These are phyloP conservation scores for Sminthurinus aureus DNA, from an alignment of 2,888 invertebrate species.

Conservation along the genomic window DNA sequence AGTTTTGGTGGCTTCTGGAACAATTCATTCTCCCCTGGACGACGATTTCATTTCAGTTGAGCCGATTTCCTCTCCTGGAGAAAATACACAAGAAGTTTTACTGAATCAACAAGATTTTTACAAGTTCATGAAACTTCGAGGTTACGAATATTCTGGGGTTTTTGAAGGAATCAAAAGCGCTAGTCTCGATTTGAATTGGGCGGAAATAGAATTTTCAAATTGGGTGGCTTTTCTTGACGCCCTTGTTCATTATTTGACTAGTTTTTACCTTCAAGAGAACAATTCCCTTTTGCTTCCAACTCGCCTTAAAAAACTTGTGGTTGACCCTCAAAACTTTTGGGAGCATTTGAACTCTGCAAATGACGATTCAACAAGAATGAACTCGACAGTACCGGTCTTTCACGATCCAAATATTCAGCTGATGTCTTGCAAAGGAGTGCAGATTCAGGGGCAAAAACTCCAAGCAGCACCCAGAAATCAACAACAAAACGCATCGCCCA, in stretches of 20 bases:
- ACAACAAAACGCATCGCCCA: conserved; percentile 67
- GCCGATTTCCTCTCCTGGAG: too few species aligned
- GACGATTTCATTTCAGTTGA: too few species aligned
- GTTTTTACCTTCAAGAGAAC: too few species aligned
- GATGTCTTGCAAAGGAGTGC: conserved; percentile 76
- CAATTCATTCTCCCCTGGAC: conserved; percentile 49
- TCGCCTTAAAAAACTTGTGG: conserved; percentile 73
- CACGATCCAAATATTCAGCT: conserved; percentile 66
- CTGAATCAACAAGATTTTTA: too few species aligned
- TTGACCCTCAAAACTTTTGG: conserved; percentile 67
- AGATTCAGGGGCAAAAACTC: conserved; percentile 78
- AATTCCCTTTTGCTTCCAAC: conserved; percentile 78
- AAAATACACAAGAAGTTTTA: too few species aligned
- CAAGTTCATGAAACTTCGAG: too few species aligned
- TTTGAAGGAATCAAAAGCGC: too few species aligned
- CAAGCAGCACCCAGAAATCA: conserved; percentile 73
- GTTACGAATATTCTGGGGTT: too few species aligned
- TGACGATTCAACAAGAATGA: conserved; percentile 62
- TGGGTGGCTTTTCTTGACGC: conserved; percentile 88
- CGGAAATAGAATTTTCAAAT: conserved; percentile 67
- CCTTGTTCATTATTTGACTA: too few species aligned
- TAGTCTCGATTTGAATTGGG: too few species aligned
- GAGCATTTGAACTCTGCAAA: conserved; percentile 53
- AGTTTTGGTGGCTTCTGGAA: conserved; percentile 62
- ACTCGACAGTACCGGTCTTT: conserved; percentile 62